phyloP scores from a whole-genome alignment of 2,888 invertebrate genomes.

The Lepas anatifera region DNA sequence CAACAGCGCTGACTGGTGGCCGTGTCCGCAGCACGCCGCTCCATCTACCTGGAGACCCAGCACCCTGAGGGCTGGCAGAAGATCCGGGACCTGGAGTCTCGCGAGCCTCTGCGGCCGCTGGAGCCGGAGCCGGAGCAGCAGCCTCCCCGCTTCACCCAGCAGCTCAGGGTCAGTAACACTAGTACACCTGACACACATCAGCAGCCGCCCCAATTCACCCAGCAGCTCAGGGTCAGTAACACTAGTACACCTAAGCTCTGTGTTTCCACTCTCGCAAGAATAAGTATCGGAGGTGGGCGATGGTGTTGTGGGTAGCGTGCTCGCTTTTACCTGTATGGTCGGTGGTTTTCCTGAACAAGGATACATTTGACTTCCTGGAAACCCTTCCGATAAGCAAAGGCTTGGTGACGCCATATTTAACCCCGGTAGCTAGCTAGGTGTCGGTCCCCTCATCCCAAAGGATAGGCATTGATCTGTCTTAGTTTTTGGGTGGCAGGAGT shows the following conservation, averaged over 20 bases:
- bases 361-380: no score
- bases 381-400: no score
- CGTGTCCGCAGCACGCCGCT: constrained; percentile 53
- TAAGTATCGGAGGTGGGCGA: no score
- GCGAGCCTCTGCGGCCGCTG: constrained; percentile 37
- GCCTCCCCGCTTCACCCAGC: background rate
- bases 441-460: no score
- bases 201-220: background rate
- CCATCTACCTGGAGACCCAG: constrained; percentile 76
- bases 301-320: no score
- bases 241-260: background rate
- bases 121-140: background rate
- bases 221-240: background rate
- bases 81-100: constrained; percentile 74
- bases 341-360: no score
- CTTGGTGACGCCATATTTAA: no score
- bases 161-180: background rate
- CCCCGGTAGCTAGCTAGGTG: no score
- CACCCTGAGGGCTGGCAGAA: constrained; percentile 87
- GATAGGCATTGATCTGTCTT: no score
- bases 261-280: no score
- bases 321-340: no score
- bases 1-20: background rate
- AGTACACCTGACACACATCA: background rate
- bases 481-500: no score